Evolutionary conservation across 2,797 vertebrate species (phyloP), one percentile per base, ranked within the genome.

Genomic region (Astyanax mexicanus): DNA sequence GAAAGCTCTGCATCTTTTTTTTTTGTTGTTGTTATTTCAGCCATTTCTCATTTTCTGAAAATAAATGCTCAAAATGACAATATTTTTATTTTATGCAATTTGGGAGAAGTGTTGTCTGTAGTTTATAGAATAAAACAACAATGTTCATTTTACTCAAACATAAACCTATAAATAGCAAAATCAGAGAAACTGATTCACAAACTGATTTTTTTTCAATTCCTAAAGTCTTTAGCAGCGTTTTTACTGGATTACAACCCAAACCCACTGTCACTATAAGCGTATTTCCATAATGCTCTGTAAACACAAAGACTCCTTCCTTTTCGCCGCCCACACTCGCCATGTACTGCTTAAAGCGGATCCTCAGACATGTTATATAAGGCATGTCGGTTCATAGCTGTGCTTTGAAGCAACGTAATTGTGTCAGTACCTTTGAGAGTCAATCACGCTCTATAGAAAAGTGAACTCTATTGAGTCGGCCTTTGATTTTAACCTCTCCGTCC

Each of bases 401-500:
- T 42, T 64, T 44, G 13, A 42, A 15, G 21, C 37, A 23, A 25
- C 6, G 1, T 64, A 42, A 64, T 64, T 55, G 61, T 52, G 38
- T 32, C 61, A 23, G 29, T 35, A 32, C 11, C 40, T 55, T 21
- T 19, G 37, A 62, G 45, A 40, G 10, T 23, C 35, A 29, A 52
- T 51, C 58, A 44, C 5, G 23, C 37, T 27, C 58, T 21, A 38
- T 21, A 64, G 60, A 64, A 44, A 25, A 25, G 19, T 42, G 4
- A 25, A 19, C 37, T 42, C 19, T 17, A 58, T 38, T 19, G 54
- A 74, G 55, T 42, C 44, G 21, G 49, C 4, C 49, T 65, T 74
- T 74, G 37, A 55, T 45, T 74, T 35, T 17, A 66, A 67, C 51
- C 38, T 64, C 27, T 42, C 37, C 38, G 64, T 42, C 60, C 64